These are phyloP conservation scores for Papilio dardanus DNA, from an alignment of 1,140 invertebrate genomes.

Conservation along the genomic window DNA sequence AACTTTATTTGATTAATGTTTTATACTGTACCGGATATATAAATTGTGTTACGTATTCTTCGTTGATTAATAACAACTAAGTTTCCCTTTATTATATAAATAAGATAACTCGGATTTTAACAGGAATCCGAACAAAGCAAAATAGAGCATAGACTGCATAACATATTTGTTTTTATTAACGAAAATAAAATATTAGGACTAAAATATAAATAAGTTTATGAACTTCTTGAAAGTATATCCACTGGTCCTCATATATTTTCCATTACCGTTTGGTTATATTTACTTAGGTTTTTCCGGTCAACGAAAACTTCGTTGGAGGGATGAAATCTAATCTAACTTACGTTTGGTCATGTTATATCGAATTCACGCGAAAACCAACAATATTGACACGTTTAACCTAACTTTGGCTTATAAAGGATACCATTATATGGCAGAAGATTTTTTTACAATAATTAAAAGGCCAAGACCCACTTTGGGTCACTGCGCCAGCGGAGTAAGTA, in stretches of 20 bases:
- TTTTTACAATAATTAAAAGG: too few relatives aligned
- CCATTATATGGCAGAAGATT: too few relatives aligned
- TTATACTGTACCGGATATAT: conserved; percentile 2
- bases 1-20: conserved; percentile 11
- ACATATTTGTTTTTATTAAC: too few relatives aligned
- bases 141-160: too few relatives aligned
- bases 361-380: neutral
- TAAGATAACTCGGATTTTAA: neutral
- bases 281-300: conserved; percentile 9
- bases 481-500: too few relatives aligned
- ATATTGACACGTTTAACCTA: neutral
- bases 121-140: too few relatives aligned
- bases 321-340: conserved; percentile 6
- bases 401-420: neutral
- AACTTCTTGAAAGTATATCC: neutral
- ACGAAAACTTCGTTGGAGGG: neutral
- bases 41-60: neutral
- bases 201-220: neutral
- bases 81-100: neutral
- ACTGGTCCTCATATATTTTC: neutral
- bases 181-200: too few relatives aligned
- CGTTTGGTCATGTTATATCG: conserved; percentile 5
- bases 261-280: neutral
- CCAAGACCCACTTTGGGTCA: too few relatives aligned
- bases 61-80: neutral